Conservation (phyloP, 2,888 invertebrate genomes). For the Acanthosoma haemorrhoidale region DNA sequence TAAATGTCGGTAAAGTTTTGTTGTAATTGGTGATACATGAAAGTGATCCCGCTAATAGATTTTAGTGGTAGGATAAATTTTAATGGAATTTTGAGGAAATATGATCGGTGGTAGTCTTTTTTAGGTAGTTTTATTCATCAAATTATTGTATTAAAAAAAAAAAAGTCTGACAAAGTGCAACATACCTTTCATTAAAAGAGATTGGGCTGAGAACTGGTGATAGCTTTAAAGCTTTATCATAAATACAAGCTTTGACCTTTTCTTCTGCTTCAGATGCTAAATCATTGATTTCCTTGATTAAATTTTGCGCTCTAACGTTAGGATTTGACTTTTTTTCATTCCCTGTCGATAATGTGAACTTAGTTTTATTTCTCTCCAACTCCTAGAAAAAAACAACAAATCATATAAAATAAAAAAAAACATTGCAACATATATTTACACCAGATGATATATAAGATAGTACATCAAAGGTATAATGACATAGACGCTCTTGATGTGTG, state of each 20-base stretch:
- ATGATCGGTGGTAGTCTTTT: no score
- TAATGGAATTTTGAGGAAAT: no score
- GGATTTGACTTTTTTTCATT: background rate
- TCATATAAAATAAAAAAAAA: background rate
- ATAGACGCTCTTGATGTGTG: no score
- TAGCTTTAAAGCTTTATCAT: background rate
- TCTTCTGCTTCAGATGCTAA: constrained; percentile 13
- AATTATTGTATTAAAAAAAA: background rate
- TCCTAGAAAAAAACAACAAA: background rate
- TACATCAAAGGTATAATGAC: no score
- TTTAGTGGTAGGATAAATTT: no score
- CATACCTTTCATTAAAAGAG: constrained; percentile 25
- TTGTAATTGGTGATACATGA: no score
- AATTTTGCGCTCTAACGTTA: background rate
- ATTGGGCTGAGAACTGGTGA: background rate
- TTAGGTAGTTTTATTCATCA: no score
- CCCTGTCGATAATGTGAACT: background rate
- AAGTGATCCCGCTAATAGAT: no score
- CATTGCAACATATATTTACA: no score
- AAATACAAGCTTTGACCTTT: background rate
- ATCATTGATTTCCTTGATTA: constrained; percentile 13
- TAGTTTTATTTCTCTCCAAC: background rate
- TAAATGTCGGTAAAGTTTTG: no score
- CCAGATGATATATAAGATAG: no score
- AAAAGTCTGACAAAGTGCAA: no score